Evolutionary conservation across 1,140 invertebrate genomes (phyloP), one percentile per base, ranked within the genome.

Genomic region (Drosophila watanabei): DNA sequence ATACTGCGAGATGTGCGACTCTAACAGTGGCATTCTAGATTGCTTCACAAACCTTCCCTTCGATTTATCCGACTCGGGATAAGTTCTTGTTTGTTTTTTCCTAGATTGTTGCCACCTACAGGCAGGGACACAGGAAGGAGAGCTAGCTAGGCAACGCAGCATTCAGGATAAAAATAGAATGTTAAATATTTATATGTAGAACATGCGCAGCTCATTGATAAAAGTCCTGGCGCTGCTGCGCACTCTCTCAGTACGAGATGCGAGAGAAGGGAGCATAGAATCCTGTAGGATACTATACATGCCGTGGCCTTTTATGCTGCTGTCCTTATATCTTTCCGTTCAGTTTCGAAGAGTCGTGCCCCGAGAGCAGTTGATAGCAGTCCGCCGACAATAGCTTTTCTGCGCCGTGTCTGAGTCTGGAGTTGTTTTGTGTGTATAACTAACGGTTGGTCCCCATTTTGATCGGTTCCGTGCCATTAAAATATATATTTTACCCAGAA

Each of bases 191-290:
- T 73, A 82, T 86, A 69, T 89, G 68, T 82, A 72, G 69, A 91
- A 86, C 87, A 86, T 90, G 86, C 86, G 86, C 86, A 90, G 87
- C 72, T 91, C 87, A 85, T 80, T 80, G 64, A 87, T 88, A 79
- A 75, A 78, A 80, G 49, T 28, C 75, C 64, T 54, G 46, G 62
- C 60, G 51, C 52, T 57, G 76, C 68, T 78, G 68, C 57, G 62
- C 65, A 58, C 45, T 63, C 80, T 82, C 80, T 83, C 61, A 59
- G 46, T 46, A 60, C 7, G 30, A 54, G 30, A 66, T 37, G n/a
- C 16, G 57, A 77, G 66, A 72, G 66, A 61, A 71, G 49, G 62
- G 77, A 89, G 84, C 52, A 78, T 56, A 69, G 70, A 75, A 80
- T 89, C 86, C 86, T 86, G 69, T 80, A 89, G 87, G 86, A 89